Evolutionary conservation across 2,888 invertebrate species (phyloP), one percentile per base, ranked within the genome.

Genomic region (Macaria notata): DNA sequence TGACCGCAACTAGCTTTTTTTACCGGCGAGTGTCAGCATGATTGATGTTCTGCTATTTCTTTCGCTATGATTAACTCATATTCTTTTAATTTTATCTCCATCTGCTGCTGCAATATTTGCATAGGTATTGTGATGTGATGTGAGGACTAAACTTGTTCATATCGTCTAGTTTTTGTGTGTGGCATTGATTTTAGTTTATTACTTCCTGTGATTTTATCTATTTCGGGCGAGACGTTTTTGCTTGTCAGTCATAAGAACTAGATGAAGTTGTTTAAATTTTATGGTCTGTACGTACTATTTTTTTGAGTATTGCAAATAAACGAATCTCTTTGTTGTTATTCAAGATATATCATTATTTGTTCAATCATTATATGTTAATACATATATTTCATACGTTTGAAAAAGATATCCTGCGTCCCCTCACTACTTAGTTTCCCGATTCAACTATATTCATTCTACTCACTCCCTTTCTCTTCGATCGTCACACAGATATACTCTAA

Each of bases 1-100:
- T 55, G 64, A 69, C 63, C 68, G 68, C 36, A 68, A 61, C 70
- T 73, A 76, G 69, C 60, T 65, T 72, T 75, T 74, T 74, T 61
- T 56, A 46, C 45, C 41, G 50, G 46, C 19, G 46, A 31, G 41
- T 52, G 49, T 50, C 49, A 57, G 44, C 41, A 44, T 57, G 49
- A 57, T 59, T 57, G 54, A 62, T 62, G 47, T 29, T 30, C 31
- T 44, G 36, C 46, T 57, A 46, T 49, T 46, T 41, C 7, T 49
- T 41, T 41, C n/a, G 45, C 19, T 49, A 49, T 39, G 38, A 49
- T 49, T 45, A 49, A 48, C 44, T 43, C 43, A n/a, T 41, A 48
- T 39, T 36, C 19, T 36, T n/a, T 29, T 36, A 5, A 39, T 41
- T 41, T 41, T 41, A 41, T n/a, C n/a, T 41, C 1, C n/a, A 41